Conservation (phyloP, 37 sponge, comb jelly and placozoan species). For the Tethya wilhelma region DNA sequence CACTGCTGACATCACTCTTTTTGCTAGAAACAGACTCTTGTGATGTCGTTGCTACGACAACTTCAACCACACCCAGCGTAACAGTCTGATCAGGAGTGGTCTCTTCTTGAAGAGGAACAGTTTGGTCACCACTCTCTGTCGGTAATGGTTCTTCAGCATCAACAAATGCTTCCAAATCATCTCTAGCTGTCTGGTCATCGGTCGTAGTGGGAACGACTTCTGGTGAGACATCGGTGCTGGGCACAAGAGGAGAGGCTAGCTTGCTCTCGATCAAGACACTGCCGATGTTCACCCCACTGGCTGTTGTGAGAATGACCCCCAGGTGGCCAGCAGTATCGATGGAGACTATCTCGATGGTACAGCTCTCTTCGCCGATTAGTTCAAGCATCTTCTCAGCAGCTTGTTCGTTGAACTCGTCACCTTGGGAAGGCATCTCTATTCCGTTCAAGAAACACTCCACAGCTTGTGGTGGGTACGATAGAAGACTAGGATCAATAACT, state of each 20-base stretch:
- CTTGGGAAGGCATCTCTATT: slow-evolving; percentile 7
- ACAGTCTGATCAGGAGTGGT: no score
- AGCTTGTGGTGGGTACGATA: slow-evolving; percentile 34
- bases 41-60: no score
- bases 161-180: no score
- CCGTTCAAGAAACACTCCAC: slow-evolving; percentile 65
- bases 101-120: no score
- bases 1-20: no score
- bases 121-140: no score
- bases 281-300: slow-evolving; percentile 26
- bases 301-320: slow-evolving; percentile 31
- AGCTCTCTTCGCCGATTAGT: slow-evolving; percentile 15
- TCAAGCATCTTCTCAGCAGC: slow-evolving; percentile 27
- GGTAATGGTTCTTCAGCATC: no score
- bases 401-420: not conserved
- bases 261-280: slow-evolving; percentile 16
- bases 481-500: slow-evolving; percentile 3
- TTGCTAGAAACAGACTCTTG: no score
- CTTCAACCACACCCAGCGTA: no score
- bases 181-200: no score
- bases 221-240: no score
- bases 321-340: slow-evolving; percentile 15
- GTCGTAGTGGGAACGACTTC: no score
- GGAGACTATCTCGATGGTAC: slow-evolving; percentile 14
- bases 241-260: slow-evolving; percentile 9